phyloP scores from a whole-genome alignment of 1,140 invertebrate species.

The Drosophila setifemur region DNA sequence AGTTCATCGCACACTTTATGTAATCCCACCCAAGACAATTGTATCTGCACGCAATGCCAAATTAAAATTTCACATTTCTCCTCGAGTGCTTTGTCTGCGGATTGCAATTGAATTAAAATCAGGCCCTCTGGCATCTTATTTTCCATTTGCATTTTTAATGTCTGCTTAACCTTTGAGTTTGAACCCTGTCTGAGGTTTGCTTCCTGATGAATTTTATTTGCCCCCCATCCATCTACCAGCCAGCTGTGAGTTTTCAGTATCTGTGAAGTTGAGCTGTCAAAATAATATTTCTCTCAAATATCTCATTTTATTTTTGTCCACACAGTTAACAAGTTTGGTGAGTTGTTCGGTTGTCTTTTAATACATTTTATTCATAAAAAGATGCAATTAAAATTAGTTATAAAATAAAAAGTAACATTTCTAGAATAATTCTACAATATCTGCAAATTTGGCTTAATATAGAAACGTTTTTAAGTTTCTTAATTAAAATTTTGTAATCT shows the following conservation, averaged over 20 bases:
- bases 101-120: constrained; percentile 28
- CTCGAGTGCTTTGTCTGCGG: constrained; percentile 27
- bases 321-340: constrained; percentile 5
- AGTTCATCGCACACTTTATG: constrained; percentile 36
- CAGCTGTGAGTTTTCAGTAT: constrained; percentile 5
- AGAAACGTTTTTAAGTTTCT: no score
- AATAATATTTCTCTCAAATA: background rate
- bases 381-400: no score
- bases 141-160: constrained; percentile 63
- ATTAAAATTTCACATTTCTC: constrained; percentile 49
- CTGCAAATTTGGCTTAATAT: no score
- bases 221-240: no score
- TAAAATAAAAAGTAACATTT: no score
- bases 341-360: no score
- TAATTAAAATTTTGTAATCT: background rate
- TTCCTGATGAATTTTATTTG: constrained; percentile 13
- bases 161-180: constrained; percentile 53
- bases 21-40: constrained; percentile 45
- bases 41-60: constrained; percentile 53
- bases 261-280: background rate
- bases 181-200: constrained; percentile 13
- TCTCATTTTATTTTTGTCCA: background rate
- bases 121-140: background rate
- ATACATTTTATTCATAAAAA: no score
- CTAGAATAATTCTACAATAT: no score